A percentile compares a stretch with the other conserved stretches of the same genome.
Evolutionary conservation across 2,888 invertebrate species (phyloP).

Genomic region (Drosophila buzzatii): DNA sequence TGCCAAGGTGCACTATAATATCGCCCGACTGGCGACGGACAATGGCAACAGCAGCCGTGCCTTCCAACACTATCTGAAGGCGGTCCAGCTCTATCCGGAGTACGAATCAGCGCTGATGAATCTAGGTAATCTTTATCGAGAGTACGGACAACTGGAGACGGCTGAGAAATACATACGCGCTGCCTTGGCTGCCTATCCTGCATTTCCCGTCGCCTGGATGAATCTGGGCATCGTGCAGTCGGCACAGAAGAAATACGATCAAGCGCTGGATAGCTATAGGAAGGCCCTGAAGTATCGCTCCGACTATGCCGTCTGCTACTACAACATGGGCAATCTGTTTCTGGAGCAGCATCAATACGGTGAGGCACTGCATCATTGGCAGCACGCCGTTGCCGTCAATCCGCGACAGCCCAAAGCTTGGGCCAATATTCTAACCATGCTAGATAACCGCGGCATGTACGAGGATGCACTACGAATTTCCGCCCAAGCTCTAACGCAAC

Average conservation of each 20-base stretch:
- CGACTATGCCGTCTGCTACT: slow-evolving; percentile 96
- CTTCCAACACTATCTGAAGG: slow-evolving; percentile 91
- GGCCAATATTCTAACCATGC: slow-evolving; percentile 95
- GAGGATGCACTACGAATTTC: slow-evolving; percentile 90
- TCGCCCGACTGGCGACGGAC: slow-evolving; percentile 95
- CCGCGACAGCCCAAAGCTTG: slow-evolving; percentile 94
- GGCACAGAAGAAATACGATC: slow-evolving; percentile 88
- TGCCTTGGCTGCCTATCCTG: slow-evolving; percentile 89
- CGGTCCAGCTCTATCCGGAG: slow-evolving; percentile 95
- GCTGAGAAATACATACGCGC: slow-evolving; percentile 93
- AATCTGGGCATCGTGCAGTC: slow-evolving; percentile 97
- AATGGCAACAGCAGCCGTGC: slow-evolving; percentile 89
- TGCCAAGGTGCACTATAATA: slow-evolving; percentile 95
- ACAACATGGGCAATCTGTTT: slow-evolving; percentile 97
- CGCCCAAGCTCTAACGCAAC: slow-evolving; percentile 88
- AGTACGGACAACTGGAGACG: slow-evolving; percentile 94
- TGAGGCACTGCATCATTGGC: slow-evolving; percentile 93
- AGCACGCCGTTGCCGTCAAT: slow-evolving; percentile 91
- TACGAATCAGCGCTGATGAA: slow-evolving; percentile 97
- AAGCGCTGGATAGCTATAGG: slow-evolving; percentile 92
- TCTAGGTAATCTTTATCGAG: slow-evolving; percentile 97
- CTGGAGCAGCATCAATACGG: slow-evolving; percentile 90
- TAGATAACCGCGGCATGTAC: slow-evolving; percentile 91
- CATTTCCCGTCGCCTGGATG: slow-evolving; percentile 99
- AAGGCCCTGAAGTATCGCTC: slow-evolving; percentile 91